These are phyloP conservation scores for Verasper variegatus DNA, from an alignment of 2,113 vertebrate species.

Conservation along the genomic window DNA sequence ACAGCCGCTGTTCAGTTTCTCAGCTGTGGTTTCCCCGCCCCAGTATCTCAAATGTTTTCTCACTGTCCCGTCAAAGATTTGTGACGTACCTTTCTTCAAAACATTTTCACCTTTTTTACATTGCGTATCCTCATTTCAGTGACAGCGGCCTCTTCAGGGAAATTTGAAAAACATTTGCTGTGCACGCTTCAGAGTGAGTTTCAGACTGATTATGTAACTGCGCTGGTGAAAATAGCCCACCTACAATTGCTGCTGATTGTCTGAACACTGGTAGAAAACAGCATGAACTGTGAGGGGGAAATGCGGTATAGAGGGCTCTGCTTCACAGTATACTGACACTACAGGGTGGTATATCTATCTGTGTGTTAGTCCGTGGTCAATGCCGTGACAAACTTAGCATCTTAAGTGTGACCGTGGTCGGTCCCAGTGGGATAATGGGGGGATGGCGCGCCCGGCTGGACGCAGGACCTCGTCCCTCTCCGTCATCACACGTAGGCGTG, in stretches of 20 bases:
- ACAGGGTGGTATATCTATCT: constrained; percentile 28
- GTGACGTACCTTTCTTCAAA: neutral
- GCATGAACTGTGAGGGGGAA: neutral
- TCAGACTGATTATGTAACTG: constrained; percentile 5
- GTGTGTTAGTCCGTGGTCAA: constrained; percentile 50
- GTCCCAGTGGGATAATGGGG: constrained; percentile 61
- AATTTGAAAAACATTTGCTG: neutral
- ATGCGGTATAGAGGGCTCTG: constrained; percentile 26
- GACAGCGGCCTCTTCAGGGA: neutral
- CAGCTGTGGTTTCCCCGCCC: neutral
- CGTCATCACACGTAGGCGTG: constrained; percentile 41
- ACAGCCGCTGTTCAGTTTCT: neutral
- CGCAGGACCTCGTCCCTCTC: constrained; percentile 39
- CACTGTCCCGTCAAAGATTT: neutral
- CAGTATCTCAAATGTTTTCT: neutral
- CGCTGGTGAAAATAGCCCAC: constrained; percentile 6
- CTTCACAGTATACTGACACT: constrained; percentile 37
- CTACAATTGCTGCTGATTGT: constrained; percentile 1
- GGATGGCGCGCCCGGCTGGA: constrained; percentile 1
- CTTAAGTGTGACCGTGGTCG: constrained; percentile 75
- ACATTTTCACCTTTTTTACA: neutral
- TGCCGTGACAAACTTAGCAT: constrained; percentile 72
- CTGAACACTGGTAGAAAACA: neutral
- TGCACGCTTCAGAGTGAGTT: constrained; percentile 5
- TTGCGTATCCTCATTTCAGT: neutral